phyloP scores from a whole-genome alignment of 2,113 vertebrate species.

The Brachypodius melanocephalos region DNA sequence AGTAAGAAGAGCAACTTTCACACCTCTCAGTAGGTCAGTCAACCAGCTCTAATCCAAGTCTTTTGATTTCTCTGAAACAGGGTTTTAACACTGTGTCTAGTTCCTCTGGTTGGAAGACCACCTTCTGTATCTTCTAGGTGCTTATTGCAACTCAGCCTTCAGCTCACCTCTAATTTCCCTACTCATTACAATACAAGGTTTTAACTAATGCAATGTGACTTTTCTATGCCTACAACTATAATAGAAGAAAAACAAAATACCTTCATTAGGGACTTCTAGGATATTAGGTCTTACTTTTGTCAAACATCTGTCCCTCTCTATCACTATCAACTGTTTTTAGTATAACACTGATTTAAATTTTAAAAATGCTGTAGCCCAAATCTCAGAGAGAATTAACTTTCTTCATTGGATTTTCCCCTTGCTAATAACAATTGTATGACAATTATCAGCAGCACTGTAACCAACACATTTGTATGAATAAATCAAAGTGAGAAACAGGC shows the following conservation, averaged over 20 bases:
- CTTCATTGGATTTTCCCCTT: rapidly evolving
- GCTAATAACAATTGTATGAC: not conserved
- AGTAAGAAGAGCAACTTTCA: not conserved
- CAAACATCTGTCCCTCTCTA: too few relatives aligned
- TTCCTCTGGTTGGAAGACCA: not conserved
- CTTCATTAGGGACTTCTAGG: not conserved
- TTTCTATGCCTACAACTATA: not conserved
- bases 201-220: not conserved
- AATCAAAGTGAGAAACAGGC: not conserved
- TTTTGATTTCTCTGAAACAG: not conserved
- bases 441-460: not conserved
- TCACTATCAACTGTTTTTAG: not conserved
- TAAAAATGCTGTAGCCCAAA: not conserved
- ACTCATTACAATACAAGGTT: not conserved
- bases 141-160: not conserved
- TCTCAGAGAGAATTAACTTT: not conserved
- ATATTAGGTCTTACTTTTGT: too few relatives aligned
- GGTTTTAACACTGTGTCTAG: not conserved
- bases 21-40: not conserved
- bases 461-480: not conserved
- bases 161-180: not conserved
- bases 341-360: not conserved
- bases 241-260: not conserved
- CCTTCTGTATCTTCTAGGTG: not conserved
- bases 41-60: not conserved